phyloP scores from a whole-genome alignment of 92 coral and sea anemone genomes.

The Umimayanthus chanpuru region DNA sequence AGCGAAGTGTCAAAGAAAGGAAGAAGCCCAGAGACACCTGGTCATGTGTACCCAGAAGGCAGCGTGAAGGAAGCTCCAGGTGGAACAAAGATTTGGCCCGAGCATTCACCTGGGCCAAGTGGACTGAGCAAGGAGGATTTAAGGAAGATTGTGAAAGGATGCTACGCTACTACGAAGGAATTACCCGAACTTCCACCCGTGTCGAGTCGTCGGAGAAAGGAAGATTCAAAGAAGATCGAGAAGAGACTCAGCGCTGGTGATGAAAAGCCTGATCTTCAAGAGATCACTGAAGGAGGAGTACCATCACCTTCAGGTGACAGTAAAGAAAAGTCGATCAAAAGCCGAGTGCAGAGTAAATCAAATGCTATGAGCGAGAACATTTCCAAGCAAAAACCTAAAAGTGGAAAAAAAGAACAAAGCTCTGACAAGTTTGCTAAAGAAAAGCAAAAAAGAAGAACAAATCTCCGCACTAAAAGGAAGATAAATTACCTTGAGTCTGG shows the following conservation, averaged over 20 bases:
- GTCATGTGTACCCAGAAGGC: neutral
- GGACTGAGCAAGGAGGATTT: neutral
- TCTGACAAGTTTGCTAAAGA: neutral
- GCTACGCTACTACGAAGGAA: neutral
- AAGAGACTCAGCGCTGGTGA: neutral
- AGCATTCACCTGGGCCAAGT: constrained; percentile 31
- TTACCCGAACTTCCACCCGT: constrained; percentile 8
- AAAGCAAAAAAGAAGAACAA: constrained; percentile 37
- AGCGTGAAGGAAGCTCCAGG: neutral
- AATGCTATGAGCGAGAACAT: neutral
- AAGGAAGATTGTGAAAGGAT: neutral
- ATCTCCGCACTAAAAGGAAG: constrained; percentile 62
- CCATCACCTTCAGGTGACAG: neutral
- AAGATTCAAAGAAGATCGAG: constrained; percentile 3
- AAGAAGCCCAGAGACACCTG: neutral
- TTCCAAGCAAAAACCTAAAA: constrained; percentile 1
- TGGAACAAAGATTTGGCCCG: neutral
- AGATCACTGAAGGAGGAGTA: neutral
- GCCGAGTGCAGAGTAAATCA: neutral
- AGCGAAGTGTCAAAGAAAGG: neutral
- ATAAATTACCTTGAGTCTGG: constrained; percentile 62
- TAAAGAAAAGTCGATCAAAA: neutral
- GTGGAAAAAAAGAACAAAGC: neutral
- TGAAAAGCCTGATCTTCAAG: neutral
- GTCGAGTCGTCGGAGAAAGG: constrained; percentile 10